A percentile compares a stretch with the other conserved stretches of the same genome.
Evolutionary conservation across 2,888 invertebrate genomes (phyloP).

Genomic region (Lycocerus yunnanus): DNA sequence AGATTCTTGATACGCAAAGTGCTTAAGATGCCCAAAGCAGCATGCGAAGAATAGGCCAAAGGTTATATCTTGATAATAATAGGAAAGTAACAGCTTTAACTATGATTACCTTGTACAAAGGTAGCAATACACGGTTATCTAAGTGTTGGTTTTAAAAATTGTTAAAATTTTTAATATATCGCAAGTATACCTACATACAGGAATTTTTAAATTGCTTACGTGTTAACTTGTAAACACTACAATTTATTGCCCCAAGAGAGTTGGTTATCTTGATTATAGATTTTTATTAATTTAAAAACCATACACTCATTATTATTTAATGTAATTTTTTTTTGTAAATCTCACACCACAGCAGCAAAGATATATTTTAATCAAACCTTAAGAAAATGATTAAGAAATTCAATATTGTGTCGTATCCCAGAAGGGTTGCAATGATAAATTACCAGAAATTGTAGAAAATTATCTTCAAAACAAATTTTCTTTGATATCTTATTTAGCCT

Average conservation of each 20-base stretch:
- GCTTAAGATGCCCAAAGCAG: conserved; percentile 11
- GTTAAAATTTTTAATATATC: background rate
- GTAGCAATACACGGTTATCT: background rate
- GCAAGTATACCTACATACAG: background rate
- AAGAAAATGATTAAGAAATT: background rate
- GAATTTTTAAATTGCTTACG: conserved; percentile 2
- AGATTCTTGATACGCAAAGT: conserved; percentile 12
- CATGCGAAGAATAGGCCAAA: conserved; percentile 8
- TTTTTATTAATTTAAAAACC: background rate
- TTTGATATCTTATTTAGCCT: background rate
- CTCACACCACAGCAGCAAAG: background rate
- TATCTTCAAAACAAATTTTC: background rate
- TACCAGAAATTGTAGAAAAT: background rate
- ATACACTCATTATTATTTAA: background rate
- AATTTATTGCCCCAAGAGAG: background rate
- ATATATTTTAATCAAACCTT: background rate
- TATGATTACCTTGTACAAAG: conserved; percentile 1
- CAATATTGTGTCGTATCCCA: background rate
- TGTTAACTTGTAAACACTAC: background rate
- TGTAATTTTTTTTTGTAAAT: background rate
- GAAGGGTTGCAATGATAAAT: background rate
- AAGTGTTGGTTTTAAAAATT: conserved; percentile 4
- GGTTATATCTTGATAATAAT: conserved; percentile 15
- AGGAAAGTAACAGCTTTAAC: conserved; percentile 6
- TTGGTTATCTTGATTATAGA: background rate